Base-by-base conservation (phyloP, 2,797 vertebrate species). In the Sebastolobus altivelis region DNA sequence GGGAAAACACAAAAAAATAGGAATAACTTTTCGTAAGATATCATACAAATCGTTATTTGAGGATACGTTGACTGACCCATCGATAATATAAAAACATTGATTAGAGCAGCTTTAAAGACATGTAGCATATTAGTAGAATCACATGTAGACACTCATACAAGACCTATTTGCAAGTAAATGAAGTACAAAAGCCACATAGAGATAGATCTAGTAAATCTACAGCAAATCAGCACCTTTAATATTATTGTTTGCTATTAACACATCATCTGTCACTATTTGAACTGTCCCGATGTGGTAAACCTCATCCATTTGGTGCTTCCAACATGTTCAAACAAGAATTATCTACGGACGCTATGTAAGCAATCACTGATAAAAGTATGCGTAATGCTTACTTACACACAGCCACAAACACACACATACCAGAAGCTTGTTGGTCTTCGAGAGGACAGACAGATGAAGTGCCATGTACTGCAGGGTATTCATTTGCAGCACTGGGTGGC, bases 401-500 rank as follows among this genome's bases (percentile, higher is more conserved):
- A 65, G 33, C 43, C 27, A 27, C n/a, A 22, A 61, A n/a, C 56
- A 58, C 25, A 58, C 37, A 78, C 58, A 77, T 16, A 52, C 22
- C 3, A 3, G 27, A 27, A 25, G 70, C 40, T 72, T 61, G 70
- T 18, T 76, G 55, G 68, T 58, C 61, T 55, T 9, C 9, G n/a
- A 83, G 27, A 3, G 67, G 77, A 81, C 84, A 59, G 77, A 83
- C 73, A 37, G 73, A 87, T 86, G 79, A 85, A 83, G 80, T 85
- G 70, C 58, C 29, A 88, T 61, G 55, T 65, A 46, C 33, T 77
- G 73, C 73, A 90, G 58, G 83, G 73, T 72, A 74, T 46, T 87
- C 70, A 78, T 89, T 83, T 81, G 83, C 82, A 80, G 85, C 1
- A 4, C 63, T 87, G 93, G 87, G 91, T 91, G 91, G 89, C 80